Percentiles rank a stretch among this genome's conserved stretches.
Evolutionary conservation across 2,888 invertebrate genomes (phyloP).

Genomic region (Brachynemurus nebulosus): DNA sequence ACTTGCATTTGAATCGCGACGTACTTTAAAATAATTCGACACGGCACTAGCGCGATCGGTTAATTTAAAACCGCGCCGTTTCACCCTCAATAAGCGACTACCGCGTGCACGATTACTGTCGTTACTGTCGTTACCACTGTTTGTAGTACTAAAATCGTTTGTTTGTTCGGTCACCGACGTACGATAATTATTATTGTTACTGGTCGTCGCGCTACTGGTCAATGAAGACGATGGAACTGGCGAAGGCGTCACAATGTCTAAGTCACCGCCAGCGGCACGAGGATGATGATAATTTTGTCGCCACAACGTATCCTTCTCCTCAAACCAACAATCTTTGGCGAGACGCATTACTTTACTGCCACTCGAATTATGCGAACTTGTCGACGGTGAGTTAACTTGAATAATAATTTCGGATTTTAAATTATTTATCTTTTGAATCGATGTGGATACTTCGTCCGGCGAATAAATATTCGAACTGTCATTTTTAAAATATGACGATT

Average conservation of each 20-base stretch:
- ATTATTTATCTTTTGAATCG: no score
- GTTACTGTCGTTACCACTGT: neutral
- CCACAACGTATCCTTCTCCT: neutral
- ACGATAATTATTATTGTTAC: neutral
- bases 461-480: neutral
- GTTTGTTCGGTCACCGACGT: neutral
- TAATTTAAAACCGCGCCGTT: neutral
- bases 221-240: neutral
- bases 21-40: constrained; percentile 1
- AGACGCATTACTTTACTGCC: neutral
- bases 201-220: neutral
- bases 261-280: neutral
- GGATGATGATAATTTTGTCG: neutral
- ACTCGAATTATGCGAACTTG: no score
- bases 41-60: neutral
- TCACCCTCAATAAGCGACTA: neutral
- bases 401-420: no score
- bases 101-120: neutral
- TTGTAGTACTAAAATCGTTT: neutral
- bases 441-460: neutral
- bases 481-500: neutral
- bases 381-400: no score
- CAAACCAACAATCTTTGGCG: constrained; percentile 1
- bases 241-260: neutral
- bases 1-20: constrained; percentile 1